Base-by-base conservation (phyloP, 2,113 vertebrate species). In the Dinomys branickii region DNA sequence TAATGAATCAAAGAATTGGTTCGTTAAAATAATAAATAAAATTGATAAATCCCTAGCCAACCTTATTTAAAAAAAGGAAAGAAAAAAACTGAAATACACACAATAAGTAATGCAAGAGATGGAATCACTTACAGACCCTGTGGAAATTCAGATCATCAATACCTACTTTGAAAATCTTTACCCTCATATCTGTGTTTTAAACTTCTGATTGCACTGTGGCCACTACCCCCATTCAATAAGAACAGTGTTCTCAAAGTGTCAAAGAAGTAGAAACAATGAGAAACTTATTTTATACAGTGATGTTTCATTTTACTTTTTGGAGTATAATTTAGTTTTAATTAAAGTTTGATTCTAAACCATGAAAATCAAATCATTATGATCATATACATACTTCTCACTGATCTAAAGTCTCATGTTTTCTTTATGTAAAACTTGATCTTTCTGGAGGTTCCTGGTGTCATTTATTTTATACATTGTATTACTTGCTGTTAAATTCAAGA, bases 301-400 rank as follows among this genome's bases (percentile, higher is more conserved):
- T 7, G 63, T 59, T 77, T 67, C 77, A 47, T 88, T 71, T 95
- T 71, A 10, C 24, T 58, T 84, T 93, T n/a, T 50, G 54, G 20
- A 58, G 0, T 3, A 78, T 63, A 26, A 78, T n/a, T 94, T 83
- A 71, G 8, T 73, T 65, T 86, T 54, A 3, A 41, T 54, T 7
- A 86, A 73, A 7, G 0, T 77, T 92, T 47, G 17, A 69, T 89
- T 65, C 33, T 83, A 56, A 90, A 88, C 86, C 4, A 65, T 82
- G 24, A 77, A 96, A 65, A 54, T 82, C n/a, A 94, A 91, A 87
- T 61, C 16, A 73, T 16, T 75, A 4, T 75, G 14, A 95, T 22
- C 30, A 58, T 1, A 20, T 14, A 5, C 5, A 26, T 56, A 47
- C n/a, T 69, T 16, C 85, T 91, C 50, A 47, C 19, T 82, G 63